Base-by-base conservation (phyloP, 2,797 vertebrate genomes). In the Pangasius krempfi region DNA sequence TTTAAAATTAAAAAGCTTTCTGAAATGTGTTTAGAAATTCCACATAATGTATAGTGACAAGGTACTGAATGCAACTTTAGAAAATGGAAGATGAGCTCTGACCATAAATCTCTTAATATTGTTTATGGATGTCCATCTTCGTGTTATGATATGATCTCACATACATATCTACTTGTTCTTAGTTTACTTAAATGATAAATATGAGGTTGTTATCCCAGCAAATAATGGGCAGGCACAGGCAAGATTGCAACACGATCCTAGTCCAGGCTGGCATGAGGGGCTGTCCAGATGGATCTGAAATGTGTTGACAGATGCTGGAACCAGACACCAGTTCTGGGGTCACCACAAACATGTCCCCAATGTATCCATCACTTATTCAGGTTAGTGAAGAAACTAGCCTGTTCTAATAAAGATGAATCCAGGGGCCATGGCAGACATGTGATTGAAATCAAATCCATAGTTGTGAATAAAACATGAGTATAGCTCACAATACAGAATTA, bases 251-350 rank as follows among this genome's bases (percentile, higher is more conserved):
- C 56, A 73, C 1, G 27, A 90, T 88, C 82, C 54, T 20, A 52
- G 82, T 33, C 25, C 78, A 72, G 56, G 27, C 73, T 68, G 70
- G 85, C 52, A 73, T 79, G 47, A 54, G 60, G 66, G 85, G 89
- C 56, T 76, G 58, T 79, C 86, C 86, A 89, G 88, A 88, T 88
- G 84, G 87, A 88, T 88, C 84, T 88, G 56, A 54, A 78, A 54
- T 88, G 62, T 89, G 89, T 85, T 87, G 87, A 88, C 81, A 91
- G 72, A 86, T 84, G 86, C 78, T 79, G 86, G 85, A 91, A 90
- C 80, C 76, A 56, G 85, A 91, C 70, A 90, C 86, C 78, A 52
- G 56, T 66, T 81, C 62, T 75, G 83, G 86, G 88, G 87, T 78
- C 86, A 87, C 25, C 30, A 83, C 62, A 90, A 88, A 88, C 54